Conservation (phyloP, 2,888 invertebrate genomes). For the Euproctis similis region DNA sequence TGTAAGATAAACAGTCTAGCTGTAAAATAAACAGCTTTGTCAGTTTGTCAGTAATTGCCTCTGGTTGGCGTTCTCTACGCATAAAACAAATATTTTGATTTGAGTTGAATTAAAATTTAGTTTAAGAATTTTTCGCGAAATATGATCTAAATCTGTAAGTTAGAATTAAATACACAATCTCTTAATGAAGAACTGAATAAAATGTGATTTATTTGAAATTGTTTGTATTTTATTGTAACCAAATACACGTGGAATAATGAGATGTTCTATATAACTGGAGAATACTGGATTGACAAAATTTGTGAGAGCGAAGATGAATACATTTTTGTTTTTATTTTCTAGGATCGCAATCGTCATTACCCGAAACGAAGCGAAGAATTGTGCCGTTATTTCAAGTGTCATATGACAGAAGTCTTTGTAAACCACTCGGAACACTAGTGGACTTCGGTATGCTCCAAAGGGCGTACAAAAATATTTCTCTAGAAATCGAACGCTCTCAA, state of each 20-base stretch:
- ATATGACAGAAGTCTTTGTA: constrained; percentile 64
- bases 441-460: constrained; percentile 48
- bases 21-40: too few species aligned
- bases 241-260: too few species aligned
- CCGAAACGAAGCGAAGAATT: constrained; percentile 38
- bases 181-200: constrained; percentile 11
- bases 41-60: too few species aligned
- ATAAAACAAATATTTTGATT: constrained; percentile 1
- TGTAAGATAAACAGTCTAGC: too few species aligned
- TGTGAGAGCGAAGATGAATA: constrained; percentile 14
- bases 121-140: too few species aligned
- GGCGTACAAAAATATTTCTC: constrained; percentile 14
- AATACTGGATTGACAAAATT: not conserved
- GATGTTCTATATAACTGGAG: not conserved
- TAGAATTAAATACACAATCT: not conserved
- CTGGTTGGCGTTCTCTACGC: too few species aligned
- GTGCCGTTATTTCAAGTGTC: constrained; percentile 66
- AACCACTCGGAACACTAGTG: constrained; percentile 54
- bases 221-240: constrained; percentile 10
- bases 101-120: too few species aligned
- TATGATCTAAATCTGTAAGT: too few species aligned
- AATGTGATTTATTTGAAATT: constrained; percentile 9
- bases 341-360: constrained; percentile 45
- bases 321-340: constrained; percentile 54
- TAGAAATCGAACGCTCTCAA: constrained; percentile 33